These are phyloP conservation scores for Psittacula cyanocephala DNA, from an alignment of 2,113 vertebrate genomes.

Conservation along the genomic window DNA sequence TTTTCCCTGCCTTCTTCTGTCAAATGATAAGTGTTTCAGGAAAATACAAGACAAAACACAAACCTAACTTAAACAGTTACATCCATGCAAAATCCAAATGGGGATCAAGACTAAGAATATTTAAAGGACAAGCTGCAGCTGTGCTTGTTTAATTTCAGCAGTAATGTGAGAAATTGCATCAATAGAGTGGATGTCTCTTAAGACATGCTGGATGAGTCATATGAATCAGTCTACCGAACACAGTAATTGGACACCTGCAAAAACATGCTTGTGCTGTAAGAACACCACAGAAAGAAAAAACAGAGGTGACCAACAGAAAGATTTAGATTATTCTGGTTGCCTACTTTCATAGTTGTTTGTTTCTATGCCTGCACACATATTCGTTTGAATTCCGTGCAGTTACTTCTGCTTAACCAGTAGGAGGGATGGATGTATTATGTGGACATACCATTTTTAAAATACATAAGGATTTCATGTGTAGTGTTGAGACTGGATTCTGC, in stretches of 20 bases:
- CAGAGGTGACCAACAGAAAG: background rate
- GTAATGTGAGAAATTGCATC: conserved; percentile 21
- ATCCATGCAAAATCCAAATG: background rate
- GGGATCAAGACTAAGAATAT: background rate
- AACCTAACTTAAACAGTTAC: background rate
- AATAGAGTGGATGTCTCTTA: background rate
- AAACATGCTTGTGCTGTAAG: background rate
- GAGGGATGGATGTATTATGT: background rate
- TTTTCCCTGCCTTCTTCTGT: background rate
- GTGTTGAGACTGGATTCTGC: background rate
- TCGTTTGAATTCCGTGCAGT: background rate
- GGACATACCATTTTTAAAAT: background rate
- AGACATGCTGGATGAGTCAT: background rate
- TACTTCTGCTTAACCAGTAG: background rate
- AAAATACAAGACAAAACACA: background rate
- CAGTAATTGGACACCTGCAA: background rate
- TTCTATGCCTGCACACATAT: background rate
- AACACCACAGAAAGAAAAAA: background rate
- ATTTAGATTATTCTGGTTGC: background rate
- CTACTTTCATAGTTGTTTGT: background rate
- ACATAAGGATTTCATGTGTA: background rate
- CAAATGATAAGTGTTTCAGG: background rate
- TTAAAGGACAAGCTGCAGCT: conserved; percentile 30
- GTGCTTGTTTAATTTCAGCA: conserved; percentile 9
- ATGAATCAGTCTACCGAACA: background rate